Conservation (phyloP, 2,888 invertebrate species). For the Hymenopus coronatus region DNA sequence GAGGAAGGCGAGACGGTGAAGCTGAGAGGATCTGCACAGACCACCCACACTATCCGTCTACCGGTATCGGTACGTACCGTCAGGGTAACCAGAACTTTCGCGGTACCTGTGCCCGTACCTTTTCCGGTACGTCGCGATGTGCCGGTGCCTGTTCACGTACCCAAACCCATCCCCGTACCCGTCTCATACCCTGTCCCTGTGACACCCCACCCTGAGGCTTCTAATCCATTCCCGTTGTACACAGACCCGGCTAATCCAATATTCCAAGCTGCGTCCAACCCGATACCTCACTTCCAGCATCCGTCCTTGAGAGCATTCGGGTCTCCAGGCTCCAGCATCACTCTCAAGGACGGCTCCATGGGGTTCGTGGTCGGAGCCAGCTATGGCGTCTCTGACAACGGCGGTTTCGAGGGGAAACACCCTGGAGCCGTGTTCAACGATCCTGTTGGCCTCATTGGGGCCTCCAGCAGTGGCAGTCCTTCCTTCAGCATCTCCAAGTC, state of each 20-base stretch:
- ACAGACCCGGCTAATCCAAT: not conserved
- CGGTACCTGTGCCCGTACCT: slow-evolving; percentile 34
- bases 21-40: not conserved
- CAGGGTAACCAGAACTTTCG: slow-evolving; percentile 37
- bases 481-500: slow-evolving; percentile 10
- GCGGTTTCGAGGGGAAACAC: not conserved
- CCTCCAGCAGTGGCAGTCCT: not conserved
- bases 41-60: slow-evolving; percentile 24
- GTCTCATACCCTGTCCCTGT: slow-evolving; percentile 44
- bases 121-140: slow-evolving; percentile 36
- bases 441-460: not conserved
- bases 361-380: slow-evolving; percentile 7
- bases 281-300: not conserved
- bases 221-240: not conserved
- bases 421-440: not conserved
- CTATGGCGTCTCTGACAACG: not conserved
- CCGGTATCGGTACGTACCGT: slow-evolving; percentile 32
- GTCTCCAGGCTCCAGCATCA: not conserved
- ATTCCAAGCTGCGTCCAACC: not conserved
- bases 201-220: not conserved
- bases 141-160: slow-evolving; percentile 35
- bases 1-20: slow-evolving; percentile 7
- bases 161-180: slow-evolving; percentile 7
- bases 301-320: not conserved
- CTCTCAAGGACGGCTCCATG: slow-evolving; percentile 5